These are phyloP conservation scores for Pygmarrhopalites habei DNA, from an alignment of 1,140 invertebrate genomes.

Conservation along the genomic window DNA sequence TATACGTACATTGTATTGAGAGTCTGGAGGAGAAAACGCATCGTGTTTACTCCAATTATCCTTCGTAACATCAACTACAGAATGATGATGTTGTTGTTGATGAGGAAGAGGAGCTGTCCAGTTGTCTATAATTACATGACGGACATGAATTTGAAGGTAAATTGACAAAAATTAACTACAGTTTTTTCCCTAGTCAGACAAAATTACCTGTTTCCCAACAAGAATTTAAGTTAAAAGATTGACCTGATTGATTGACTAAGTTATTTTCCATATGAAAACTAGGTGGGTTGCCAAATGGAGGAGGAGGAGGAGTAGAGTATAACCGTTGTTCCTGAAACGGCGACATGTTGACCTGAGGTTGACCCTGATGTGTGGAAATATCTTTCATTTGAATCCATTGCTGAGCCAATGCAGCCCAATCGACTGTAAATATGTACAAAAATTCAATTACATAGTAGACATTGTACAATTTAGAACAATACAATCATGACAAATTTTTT, in stretches of 20 bases:
- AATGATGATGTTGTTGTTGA: background rate
- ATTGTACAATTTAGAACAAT: background rate
- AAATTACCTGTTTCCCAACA: too few relatives aligned
- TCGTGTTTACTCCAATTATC: background rate
- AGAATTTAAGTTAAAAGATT: too few relatives aligned
- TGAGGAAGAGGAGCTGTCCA: conserved; percentile 3
- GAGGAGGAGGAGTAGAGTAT: background rate
- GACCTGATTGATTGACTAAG: background rate
- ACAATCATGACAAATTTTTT: background rate
- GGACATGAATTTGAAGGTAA: too few relatives aligned
- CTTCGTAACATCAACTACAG: background rate
- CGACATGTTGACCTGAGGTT: too few relatives aligned
- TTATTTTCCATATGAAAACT: conserved; percentile 68
- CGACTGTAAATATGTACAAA: conserved; percentile 54
- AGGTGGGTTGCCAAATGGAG: background rate
- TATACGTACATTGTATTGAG: background rate
- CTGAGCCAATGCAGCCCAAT: conserved; percentile 90
- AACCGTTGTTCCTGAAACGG: background rate
- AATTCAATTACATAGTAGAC: conserved; percentile 6
- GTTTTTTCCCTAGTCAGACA: too few relatives aligned
- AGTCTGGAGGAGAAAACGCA: background rate
- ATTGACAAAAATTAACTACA: too few relatives aligned
- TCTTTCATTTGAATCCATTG: conserved; percentile 94
- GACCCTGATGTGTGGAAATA: background rate
- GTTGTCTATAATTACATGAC: background rate